Conservation (phyloP, 2,888 invertebrate genomes). For the Cataglyphis rosenhaueri region DNA sequence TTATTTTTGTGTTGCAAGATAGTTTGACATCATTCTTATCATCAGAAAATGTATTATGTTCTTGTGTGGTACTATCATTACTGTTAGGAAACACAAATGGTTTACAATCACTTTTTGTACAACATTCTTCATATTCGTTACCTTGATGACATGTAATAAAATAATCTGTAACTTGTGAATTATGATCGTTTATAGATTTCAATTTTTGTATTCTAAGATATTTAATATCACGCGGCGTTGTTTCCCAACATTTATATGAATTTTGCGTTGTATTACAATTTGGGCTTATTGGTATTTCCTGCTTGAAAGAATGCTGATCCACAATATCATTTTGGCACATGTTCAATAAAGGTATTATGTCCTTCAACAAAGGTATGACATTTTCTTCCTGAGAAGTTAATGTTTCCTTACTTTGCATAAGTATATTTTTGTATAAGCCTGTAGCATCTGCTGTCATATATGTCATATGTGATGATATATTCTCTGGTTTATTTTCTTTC, state of each 20-base stretch:
- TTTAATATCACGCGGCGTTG: conserved; percentile 39
- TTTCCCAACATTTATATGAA: conserved; percentile 39
- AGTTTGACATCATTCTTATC: conserved; percentile 54
- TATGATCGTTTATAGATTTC: conserved; percentile 35
- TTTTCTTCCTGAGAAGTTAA: conserved; percentile 52
- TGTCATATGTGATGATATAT: conserved; percentile 47
- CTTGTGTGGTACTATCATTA: conserved; percentile 47
- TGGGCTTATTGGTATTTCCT: conserved; percentile 63
- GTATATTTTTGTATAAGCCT: conserved; percentile 44
- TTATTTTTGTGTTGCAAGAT: conserved; percentile 63
- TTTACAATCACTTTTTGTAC: conserved; percentile 52
- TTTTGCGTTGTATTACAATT: conserved; percentile 48
- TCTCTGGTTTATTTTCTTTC: conserved; percentile 49
- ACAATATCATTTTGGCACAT: conserved; percentile 64
- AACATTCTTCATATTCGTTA: conserved; percentile 53
- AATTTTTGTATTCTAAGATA: conserved; percentile 31
- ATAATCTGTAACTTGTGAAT: conserved; percentile 46
- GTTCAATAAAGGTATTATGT: conserved; percentile 50
- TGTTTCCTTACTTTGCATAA: conserved; percentile 56
- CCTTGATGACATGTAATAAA: conserved; percentile 24
- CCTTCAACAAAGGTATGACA: conserved; percentile 19
- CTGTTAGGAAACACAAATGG: conserved; percentile 48
- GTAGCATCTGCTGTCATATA: conserved; percentile 43
- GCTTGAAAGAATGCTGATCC: conserved; percentile 61
- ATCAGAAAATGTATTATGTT: conserved; percentile 42